These are phyloP conservation scores for Malurus splendens DNA, from an alignment of 2,797 vertebrate genomes.

Conservation along the genomic window DNA sequence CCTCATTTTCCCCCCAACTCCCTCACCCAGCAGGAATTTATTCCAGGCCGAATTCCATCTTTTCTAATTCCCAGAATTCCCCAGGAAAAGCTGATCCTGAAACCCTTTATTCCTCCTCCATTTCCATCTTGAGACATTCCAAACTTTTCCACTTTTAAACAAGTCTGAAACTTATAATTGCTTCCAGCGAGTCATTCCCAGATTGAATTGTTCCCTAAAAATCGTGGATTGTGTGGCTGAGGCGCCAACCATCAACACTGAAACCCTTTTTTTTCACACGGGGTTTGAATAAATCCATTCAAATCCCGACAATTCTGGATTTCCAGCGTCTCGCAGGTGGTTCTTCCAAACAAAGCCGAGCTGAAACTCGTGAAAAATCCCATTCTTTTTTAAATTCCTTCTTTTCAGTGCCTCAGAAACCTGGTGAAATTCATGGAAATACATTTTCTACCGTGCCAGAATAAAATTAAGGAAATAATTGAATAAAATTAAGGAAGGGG, in stretches of 20 bases:
- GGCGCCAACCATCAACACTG: too few relatives aligned
- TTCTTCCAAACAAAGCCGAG: not conserved
- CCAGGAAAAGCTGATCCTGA: not conserved
- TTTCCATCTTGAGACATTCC: not conserved
- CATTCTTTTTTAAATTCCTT: not conserved
- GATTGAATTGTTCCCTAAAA: not conserved
- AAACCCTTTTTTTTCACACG: not conserved
- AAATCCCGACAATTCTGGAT: not conserved
- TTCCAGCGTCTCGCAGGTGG: not conserved
- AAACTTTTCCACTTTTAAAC: not conserved
- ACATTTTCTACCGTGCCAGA: rapidly evolving
- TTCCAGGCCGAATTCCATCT: not conserved
- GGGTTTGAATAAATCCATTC: not conserved
- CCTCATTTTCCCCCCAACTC: not conserved
- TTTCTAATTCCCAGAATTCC: not conserved
- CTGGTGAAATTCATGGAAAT: not conserved
- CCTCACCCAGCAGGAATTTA: not conserved
- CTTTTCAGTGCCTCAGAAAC: rapidly evolving
- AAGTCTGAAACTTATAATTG: not conserved
- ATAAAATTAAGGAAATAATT: not conserved
- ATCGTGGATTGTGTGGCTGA: not conserved
- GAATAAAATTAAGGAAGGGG: not conserved
- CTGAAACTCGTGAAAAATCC: not conserved
- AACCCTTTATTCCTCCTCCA: rapidly evolving
- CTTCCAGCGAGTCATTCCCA: not conserved